A percentile compares a stretch with the other conserved stretches of the same genome.
phyloP scores from a whole-genome alignment of 2,888 invertebrate genomes.

The Trachelus stipa region DNA sequence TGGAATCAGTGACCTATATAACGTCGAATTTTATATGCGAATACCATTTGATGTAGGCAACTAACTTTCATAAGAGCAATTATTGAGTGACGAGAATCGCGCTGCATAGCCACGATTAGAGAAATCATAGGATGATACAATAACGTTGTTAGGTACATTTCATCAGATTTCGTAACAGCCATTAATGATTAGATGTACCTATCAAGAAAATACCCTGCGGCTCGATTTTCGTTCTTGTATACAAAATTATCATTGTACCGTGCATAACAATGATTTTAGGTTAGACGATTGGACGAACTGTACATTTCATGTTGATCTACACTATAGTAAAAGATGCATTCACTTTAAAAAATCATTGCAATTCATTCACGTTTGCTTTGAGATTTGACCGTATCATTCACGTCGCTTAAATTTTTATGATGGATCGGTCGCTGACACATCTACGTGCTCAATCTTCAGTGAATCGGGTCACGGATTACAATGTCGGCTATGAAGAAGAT shows the following conservation, averaged over 20 bases:
- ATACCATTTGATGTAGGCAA: neutral
- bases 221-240: too few relatives aligned
- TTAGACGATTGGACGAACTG: neutral
- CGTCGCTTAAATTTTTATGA: neutral
- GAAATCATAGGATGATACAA: conserved; percentile 7
- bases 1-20: neutral
- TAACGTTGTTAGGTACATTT: conserved; percentile 2
- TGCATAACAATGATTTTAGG: neutral
- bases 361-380: neutral
- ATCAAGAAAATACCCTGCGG: neutral
- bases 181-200: neutral
- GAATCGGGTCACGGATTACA: neutral
- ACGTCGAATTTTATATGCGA: neutral
- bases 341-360: neutral
- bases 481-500: conserved; percentile 9
- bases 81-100: neutral
- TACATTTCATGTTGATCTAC: neutral
- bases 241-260: neutral
- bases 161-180: neutral
- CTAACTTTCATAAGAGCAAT: conserved; percentile 1
- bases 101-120: neutral
- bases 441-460: neutral
- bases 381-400: neutral
- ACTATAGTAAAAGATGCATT: neutral
- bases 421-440: neutral